Evolutionary conservation across 2,888 invertebrate genomes (phyloP).

Genomic region (Abscondita cerata): DNA sequence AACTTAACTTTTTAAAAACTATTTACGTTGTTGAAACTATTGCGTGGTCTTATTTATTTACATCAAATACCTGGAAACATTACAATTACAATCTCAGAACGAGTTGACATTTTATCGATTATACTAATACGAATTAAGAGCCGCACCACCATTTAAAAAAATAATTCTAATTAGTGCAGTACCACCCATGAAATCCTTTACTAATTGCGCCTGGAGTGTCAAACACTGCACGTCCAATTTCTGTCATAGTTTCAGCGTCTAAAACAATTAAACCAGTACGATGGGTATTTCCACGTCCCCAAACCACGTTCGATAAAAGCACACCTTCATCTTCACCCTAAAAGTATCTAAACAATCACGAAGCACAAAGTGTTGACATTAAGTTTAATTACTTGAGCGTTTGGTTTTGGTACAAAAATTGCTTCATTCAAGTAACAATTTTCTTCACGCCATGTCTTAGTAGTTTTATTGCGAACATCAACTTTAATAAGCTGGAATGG

Average conservation of each 20-base stretch:
- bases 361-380: background rate
- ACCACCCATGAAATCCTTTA: conserved; percentile 89
- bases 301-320: conserved; percentile 74
- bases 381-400: conserved; percentile 58
- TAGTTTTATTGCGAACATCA: conserved; percentile 69
- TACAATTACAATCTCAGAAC: too few species aligned
- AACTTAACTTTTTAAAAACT: too few species aligned
- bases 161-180: too few species aligned
- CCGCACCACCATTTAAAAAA: too few species aligned
- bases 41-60: too few species aligned
- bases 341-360: conserved; percentile 9
- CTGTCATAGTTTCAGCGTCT: conserved; percentile 74
- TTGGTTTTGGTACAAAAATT: conserved; percentile 76
- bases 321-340: conserved; percentile 80
- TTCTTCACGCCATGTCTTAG: conserved; percentile 73
- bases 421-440: conserved; percentile 87
- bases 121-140: too few species aligned
- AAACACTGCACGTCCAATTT: conserved; percentile 79
- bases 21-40: too few species aligned
- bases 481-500: conserved; percentile 76
- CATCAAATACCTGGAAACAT: too few species aligned
- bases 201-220: conserved; percentile 76
- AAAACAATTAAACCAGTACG: conserved; percentile 76
- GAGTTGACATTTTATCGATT: too few species aligned
- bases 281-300: conserved; percentile 68